phyloP scores from a whole-genome alignment of 2,888 invertebrate genomes.

The Brachypalpus laphriformis region DNA sequence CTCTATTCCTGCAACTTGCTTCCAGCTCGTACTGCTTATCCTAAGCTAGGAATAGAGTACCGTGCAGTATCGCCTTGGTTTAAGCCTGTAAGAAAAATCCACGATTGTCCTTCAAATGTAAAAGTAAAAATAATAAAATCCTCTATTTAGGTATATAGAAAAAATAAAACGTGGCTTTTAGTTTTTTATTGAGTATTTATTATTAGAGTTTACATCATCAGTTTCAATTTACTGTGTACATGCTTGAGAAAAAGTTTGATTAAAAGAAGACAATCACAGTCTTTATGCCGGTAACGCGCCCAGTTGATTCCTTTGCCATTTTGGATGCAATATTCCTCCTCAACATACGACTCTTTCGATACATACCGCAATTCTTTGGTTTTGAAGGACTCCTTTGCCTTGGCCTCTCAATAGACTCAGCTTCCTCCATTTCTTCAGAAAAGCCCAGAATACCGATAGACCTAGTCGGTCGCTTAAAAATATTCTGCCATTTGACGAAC shows the following conservation, averaged over 20 bases:
- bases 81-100: too few relatives aligned
- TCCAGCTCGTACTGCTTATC: too few relatives aligned
- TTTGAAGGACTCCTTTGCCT: background rate
- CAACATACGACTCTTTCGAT: background rate
- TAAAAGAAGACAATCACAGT: background rate
- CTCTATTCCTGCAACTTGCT: too few relatives aligned
- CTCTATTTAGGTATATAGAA: too few relatives aligned
- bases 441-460: background rate
- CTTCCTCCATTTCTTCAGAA: background rate
- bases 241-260: background rate
- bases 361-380: background rate
- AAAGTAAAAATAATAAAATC: too few relatives aligned
- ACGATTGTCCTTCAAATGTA: too few relatives aligned
- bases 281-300: background rate
- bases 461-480: background rate
- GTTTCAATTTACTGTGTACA: too few relatives aligned
- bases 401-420: background rate
- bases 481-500: background rate
- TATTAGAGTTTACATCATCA: too few relatives aligned
- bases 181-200: too few relatives aligned
- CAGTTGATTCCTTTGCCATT: background rate
- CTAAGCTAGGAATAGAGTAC: too few relatives aligned
- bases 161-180: too few relatives aligned
- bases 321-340: conserved; percentile 1
- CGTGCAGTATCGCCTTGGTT: too few relatives aligned